Base-by-base conservation (phyloP, 1,140 invertebrate species). In the Apocrypta bakeri region DNA sequence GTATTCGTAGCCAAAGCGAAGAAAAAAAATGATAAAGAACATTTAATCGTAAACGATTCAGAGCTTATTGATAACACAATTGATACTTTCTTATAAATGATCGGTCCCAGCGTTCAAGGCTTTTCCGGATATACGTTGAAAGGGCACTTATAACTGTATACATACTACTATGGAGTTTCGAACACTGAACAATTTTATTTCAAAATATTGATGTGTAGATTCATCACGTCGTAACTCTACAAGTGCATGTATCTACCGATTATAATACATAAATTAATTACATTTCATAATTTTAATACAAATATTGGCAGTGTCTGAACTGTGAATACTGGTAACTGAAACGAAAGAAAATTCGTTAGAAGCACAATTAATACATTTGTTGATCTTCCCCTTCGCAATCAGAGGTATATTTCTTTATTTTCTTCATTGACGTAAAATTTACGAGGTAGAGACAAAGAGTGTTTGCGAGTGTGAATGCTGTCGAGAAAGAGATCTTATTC, bases 1-100 rank as follows among this genome's bases (percentile, higher is more conserved):
- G 83, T 85, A 85, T 83, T 83, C 71, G 40, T 80, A 82, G 29
- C 72, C 31, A 76, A 83, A 81, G 56, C 42, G 31, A 40, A 73
- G 14, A 73, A 17, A 56, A 56, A 73, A n/a, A n/a, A n/a, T n/a
- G 33, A 37, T 2, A 37, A 37, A 37, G 33, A 37, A 4, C 2
- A 64, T 73, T 21, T 33, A 78, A 48, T 11, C 17, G 63, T 56
- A 24, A 79, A 78, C 9, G 27, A 68, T 8, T 78, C 33, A 71
- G 40, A 56, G 66, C 77, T 79, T 71, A 25, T 71, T 17, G 24
- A 31, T 40, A 81, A 27, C 21, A 81, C 27, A 79, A 6, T 24
- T 40, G 12, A 66, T 4, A 25, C 63, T 21, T 56, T 72, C 25
- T 72, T 17, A n/a, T n/a, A 9, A 2, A 33, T 11, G 37, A 61